Percentiles rank a stretch among this genome's conserved stretches.
Evolutionary conservation across 2,888 invertebrate species (phyloP).

Genomic region (Xestia xanthographa): DNA sequence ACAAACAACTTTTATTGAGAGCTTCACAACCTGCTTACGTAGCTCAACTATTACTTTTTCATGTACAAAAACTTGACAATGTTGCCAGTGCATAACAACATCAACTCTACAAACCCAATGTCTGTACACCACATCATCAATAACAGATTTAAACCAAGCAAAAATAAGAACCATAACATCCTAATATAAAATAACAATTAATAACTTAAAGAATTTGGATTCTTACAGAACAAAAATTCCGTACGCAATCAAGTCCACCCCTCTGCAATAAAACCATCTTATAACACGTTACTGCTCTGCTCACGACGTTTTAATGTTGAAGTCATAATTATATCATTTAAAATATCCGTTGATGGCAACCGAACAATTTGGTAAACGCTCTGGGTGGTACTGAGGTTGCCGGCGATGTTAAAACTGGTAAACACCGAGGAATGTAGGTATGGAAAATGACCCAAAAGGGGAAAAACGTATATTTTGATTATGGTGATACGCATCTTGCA

Average conservation of each 20-base stretch:
- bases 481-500: slow-evolving; percentile 39
- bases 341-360: slow-evolving; percentile 49
- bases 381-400: slow-evolving; percentile 64
- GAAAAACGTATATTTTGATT: slow-evolving; percentile 25
- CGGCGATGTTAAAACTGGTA: not conserved
- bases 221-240: not conserved
- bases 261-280: slow-evolving; percentile 43
- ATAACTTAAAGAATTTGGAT: slow-evolving; percentile 21
- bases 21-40: not conserved
- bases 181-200: slow-evolving; percentile 14
- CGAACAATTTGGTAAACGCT: slow-evolving; percentile 60
- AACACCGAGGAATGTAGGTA: slow-evolving; percentile 31
- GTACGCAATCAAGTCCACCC: not conserved
- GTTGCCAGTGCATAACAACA: not conserved
- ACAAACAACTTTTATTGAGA: not conserved
- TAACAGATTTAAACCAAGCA: not conserved
- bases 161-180: slow-evolving; percentile 14
- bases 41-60: not conserved
- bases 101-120: not conserved
- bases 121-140: not conserved
- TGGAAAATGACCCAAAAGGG: slow-evolving; percentile 19
- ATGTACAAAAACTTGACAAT: not conserved
- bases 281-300: slow-evolving; percentile 34
- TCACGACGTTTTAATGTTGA: slow-evolving; percentile 54
- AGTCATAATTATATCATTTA: slow-evolving; percentile 66